phyloP scores from a whole-genome alignment of 1,140 invertebrate genomes.

The Acyrthosiphon pisum region DNA sequence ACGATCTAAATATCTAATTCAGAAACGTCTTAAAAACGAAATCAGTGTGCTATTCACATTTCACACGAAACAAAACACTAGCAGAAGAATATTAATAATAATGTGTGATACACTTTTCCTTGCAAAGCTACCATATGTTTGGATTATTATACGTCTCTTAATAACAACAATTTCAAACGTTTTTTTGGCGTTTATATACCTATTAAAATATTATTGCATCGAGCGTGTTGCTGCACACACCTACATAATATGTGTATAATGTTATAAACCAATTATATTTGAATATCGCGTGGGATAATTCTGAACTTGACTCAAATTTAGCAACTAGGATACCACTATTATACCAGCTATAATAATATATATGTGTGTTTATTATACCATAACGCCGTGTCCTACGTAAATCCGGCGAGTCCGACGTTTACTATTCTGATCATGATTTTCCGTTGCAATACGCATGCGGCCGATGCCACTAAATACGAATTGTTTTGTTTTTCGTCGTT shows the following conservation, averaged over 20 bases:
- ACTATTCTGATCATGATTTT: too few species aligned
- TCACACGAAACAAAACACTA: constrained; percentile 6
- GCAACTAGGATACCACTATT: not conserved
- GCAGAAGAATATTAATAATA: not conserved
- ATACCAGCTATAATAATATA: not conserved
- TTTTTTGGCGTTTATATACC: not conserved
- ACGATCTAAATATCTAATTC: not conserved
- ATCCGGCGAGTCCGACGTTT: too few species aligned
- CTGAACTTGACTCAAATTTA: not conserved
- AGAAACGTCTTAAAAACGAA: not conserved
- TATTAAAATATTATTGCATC: not conserved
- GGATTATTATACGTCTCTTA: not conserved
- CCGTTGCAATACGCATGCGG: too few species aligned
- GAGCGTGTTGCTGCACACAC: not conserved
- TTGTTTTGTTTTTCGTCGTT: too few species aligned
- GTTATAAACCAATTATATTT: not conserved
- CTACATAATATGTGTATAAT: not conserved
- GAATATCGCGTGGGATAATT: not conserved
- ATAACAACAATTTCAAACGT: not conserved
- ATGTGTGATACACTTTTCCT: not conserved
- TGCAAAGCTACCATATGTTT: not conserved
- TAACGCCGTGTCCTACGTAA: not conserved
- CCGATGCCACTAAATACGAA: too few species aligned
- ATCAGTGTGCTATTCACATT: not conserved
- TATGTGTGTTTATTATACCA: not conserved